Conservation (phyloP, 2,113 vertebrate species). For the Nesoenas mayeri region DNA sequence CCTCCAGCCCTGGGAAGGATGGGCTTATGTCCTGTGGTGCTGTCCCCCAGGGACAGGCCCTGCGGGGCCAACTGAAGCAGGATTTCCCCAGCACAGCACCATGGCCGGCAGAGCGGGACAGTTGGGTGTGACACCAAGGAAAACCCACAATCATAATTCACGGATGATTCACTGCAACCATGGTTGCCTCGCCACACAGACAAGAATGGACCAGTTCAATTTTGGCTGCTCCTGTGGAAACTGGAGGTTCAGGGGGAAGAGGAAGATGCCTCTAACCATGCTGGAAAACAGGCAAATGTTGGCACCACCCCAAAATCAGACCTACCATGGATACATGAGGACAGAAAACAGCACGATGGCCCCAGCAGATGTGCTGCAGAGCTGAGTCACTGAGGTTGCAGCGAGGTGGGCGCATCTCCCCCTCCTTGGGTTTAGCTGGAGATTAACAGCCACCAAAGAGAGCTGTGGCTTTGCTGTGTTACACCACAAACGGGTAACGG, state of each 20-base stretch:
- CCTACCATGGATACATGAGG: fast-evolving
- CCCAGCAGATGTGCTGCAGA: not conserved
- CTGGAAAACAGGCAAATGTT: not conserved
- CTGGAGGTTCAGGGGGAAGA: not conserved
- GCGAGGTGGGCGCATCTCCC: not conserved
- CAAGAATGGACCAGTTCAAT: not conserved
- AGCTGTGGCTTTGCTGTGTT: not conserved
- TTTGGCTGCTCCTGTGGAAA: not conserved
- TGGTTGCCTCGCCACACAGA: not conserved
- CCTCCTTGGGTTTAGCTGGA: not conserved
- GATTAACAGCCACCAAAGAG: not conserved
- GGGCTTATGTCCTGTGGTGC: fast-evolving
- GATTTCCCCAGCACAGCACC: not conserved
- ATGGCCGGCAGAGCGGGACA: not conserved
- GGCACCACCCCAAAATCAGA: not conserved
- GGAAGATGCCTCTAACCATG: not conserved
- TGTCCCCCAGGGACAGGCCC: not conserved
- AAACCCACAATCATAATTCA: not conserved
- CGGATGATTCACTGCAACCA: not conserved
- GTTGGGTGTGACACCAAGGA: not conserved
- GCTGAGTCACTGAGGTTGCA: not conserved
- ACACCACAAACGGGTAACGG: not conserved
- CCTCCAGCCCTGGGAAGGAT: not conserved
- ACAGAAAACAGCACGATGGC: not conserved
- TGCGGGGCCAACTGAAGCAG: not conserved